Evolutionary conservation across 2,113 vertebrate species (phyloP), one percentile per base, ranked within the genome.

Genomic region (Tupaia tana): DNA sequence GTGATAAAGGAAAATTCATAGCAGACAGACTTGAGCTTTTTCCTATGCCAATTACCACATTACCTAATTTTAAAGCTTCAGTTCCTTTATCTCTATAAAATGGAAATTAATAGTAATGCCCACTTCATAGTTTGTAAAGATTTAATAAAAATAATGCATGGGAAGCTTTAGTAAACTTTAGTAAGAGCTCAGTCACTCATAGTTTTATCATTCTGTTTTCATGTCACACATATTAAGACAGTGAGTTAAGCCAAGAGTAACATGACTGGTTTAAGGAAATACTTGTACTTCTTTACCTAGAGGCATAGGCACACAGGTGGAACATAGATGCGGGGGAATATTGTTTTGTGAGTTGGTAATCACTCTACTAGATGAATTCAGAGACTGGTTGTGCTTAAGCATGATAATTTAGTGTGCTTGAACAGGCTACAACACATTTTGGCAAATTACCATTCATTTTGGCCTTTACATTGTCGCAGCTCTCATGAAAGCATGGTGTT

Each of bases 41-140:
- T 79, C 59, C 54, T 61, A 27, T 18, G 7, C 64, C 56, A 66
- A 31, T 63, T 66, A 64, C 58, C 75, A n/a, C 34, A 15, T 56
- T 54, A 73, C 29, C 78, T 95, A 67, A 87, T 63, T 91, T 70
- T 89, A 61, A 94, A 73, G 59, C n/a, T 90, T 96, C 27, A 89
- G n/a, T 78, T 66, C 87, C 83, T 91, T 89, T 69, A 61, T 84
- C 19, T 54, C 56, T 84, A 18, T 61, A 83, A 43, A 87, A 66
- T 80, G 18, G 13, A n/a, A 54, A 84, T 91, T 73, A 66, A 91
- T 43, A 20, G n/a, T 56, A 8, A 63, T 24, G 24, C 59, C 61
- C 73, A 43, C 27, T 9, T 84, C 29, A 18, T n/a, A 56, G 12
- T 2, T 81, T 87, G 20, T 25, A 15, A 95, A 34, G 18, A 80